Evolutionary conservation across 2,888 invertebrate genomes (phyloP).

Genomic region (Hipparchia semele): DNA sequence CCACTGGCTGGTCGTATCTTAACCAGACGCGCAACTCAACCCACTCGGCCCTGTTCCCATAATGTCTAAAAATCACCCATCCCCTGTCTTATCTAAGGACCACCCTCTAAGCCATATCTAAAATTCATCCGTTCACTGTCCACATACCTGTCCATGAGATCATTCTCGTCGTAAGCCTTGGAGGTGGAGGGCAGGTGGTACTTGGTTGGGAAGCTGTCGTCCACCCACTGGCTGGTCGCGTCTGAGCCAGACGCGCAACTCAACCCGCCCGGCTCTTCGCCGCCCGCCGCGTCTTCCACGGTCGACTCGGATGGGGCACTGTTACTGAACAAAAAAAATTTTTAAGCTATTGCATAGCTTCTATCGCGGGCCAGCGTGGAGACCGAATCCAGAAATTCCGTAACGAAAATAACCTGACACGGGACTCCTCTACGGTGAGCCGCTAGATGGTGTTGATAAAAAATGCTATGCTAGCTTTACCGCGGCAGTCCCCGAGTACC

Average conservation of each 20-base stretch:
- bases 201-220: slow-evolving; percentile 76
- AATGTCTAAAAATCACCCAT: not conserved
- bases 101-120: not conserved
- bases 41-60: slow-evolving; percentile 36
- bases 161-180: slow-evolving; percentile 69
- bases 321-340: slow-evolving; percentile 7
- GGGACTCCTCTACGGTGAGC: too few relatives aligned
- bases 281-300: slow-evolving; percentile 31
- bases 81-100: not conserved
- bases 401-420: too few relatives aligned
- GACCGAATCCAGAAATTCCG: too few relatives aligned
- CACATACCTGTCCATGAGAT: slow-evolving; percentile 62
- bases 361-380: too few relatives aligned
- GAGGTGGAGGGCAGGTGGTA: slow-evolving; percentile 69
- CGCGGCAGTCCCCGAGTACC: too few relatives aligned
- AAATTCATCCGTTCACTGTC: not conserved
- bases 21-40: slow-evolving; percentile 62
- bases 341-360: too few relatives aligned
- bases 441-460: too few relatives aligned
- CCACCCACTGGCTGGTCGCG: slow-evolving; percentile 80
- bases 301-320: slow-evolving; percentile 32
- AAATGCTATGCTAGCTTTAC: too few relatives aligned
- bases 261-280: slow-evolving; percentile 45
- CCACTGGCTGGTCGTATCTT: slow-evolving; percentile 79
- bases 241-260: slow-evolving; percentile 66